Base-by-base conservation (phyloP, 2,797 vertebrate genomes). In the Sebastes trivittatus region DNA sequence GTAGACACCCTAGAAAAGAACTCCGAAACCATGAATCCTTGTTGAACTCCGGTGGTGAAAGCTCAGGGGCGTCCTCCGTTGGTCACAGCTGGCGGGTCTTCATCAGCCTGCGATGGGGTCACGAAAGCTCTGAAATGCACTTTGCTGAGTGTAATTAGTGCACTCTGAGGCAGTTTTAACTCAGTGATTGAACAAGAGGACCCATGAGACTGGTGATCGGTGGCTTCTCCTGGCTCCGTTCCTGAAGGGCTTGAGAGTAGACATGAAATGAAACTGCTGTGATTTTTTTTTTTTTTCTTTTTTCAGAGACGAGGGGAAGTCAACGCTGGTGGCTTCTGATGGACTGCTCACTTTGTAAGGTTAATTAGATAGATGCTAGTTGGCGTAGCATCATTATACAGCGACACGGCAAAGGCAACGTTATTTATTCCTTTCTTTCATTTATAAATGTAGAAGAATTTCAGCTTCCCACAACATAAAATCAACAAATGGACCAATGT, bases 171-270 rank as follows among this genome's bases (percentile, higher is more conserved):
- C 88, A 77, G 85, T 87, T 91, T 91, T 72, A 85, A 85, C 81
- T 86, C 80, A 81, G 86, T 89, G 87, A 88, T 88, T 92, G 89
- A 93, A 91, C 89, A 88, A 92, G 82, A 81, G 74, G 83, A 88
- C 87, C 91, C 86, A 11, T 27, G 90, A 91, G 91, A 86, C 82
- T 38, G 52, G 64, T 88, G 89, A 85, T 87, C 23, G 66, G 61
- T 83, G 83, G 49, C 88, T 88, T 81, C 74, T 87, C 69, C 61
- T 79, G 86, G 75, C 84, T 65, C 38, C 9, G 55, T 25, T 84
- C 59, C 77, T 84, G 42, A 82, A 66, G 74, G 78, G 29, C 81
- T 77, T 20, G 20, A 83, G 77, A 81, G 68, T 14, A 79, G 75
- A 83, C 77, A 58, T 79, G 82, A 86, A 76, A 72, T 75, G 49